A percentile compares a stretch with the other conserved stretches of the same genome.
These are phyloP conservation scores for Papilio machaon DNA, from an alignment of 1,140 invertebrate genomes.

Conservation along the genomic window DNA sequence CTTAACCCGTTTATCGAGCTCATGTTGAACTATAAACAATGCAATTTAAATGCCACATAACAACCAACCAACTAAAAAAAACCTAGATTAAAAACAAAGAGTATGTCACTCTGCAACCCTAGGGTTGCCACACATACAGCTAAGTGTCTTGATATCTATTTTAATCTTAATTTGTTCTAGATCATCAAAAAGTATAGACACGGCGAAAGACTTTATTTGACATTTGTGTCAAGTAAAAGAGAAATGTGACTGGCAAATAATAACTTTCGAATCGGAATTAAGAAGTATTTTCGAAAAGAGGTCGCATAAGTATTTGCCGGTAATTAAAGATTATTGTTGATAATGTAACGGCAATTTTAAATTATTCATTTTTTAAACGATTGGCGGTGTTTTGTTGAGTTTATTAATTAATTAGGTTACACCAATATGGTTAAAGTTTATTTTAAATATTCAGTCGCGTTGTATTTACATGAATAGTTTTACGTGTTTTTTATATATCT, in stretches of 20 bases:
- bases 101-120: too few relatives aligned
- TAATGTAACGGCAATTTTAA: not conserved
- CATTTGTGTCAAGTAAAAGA: not conserved
- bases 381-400: not conserved
- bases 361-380: not conserved
- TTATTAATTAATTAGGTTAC: not conserved
- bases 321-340: constrained; percentile 14
- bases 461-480: too few relatives aligned
- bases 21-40: not conserved
- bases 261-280: not conserved
- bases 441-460: too few relatives aligned
- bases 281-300: constrained; percentile 8
- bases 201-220: not conserved
- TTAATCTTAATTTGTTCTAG: constrained; percentile 1
- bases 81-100: too few relatives aligned
- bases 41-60: not conserved
- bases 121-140: not conserved
- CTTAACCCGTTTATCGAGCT: not conserved
- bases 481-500: too few relatives aligned
- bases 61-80: too few relatives aligned
- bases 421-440: too few relatives aligned
- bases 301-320: not conserved
- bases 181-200: not conserved
- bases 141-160: not conserved
- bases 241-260: not conserved